phyloP scores from a whole-genome alignment of 2,113 vertebrate genomes.

The Urocolius indicus region DNA sequence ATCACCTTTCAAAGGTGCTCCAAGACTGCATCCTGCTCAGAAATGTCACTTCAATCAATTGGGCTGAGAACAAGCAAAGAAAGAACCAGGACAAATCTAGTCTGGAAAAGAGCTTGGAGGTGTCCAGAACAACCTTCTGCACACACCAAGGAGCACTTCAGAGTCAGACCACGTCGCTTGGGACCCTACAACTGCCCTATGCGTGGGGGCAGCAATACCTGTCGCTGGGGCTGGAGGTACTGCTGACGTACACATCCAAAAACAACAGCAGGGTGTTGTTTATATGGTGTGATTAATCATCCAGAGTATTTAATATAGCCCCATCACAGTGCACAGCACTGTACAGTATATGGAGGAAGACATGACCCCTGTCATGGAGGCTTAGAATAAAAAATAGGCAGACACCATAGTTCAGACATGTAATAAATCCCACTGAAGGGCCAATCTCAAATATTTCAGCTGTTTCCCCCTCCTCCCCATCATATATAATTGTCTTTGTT shows the following conservation, averaged over 20 bases:
- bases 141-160: neutral
- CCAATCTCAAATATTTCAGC: slow-evolving; percentile 69
- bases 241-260: neutral
- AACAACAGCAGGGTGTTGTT: neutral
- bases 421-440: slow-evolving; percentile 57
- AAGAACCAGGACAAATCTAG: neutral
- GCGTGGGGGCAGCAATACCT: neutral
- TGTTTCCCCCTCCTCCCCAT: neutral
- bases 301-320: slow-evolving; percentile 20
- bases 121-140: neutral
- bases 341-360: slow-evolving; percentile 51
- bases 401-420: slow-evolving; percentile 57
- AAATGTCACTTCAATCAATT: neutral
- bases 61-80: neutral
- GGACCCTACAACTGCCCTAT: neutral
- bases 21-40: fast-evolving
- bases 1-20: neutral
- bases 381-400: slow-evolving; percentile 72
- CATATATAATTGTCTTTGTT: slow-evolving; percentile 67
- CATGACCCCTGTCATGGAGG: slow-evolving; percentile 67
- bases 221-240: neutral
- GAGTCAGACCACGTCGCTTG: neutral
- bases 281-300: slow-evolving; percentile 23
- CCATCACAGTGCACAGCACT: neutral
- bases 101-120: neutral